A percentile compares a stretch with the other conserved stretches of the same genome.
phyloP scores from a whole-genome alignment of 1,140 invertebrate species.

The Lasioglossum albipes region DNA sequence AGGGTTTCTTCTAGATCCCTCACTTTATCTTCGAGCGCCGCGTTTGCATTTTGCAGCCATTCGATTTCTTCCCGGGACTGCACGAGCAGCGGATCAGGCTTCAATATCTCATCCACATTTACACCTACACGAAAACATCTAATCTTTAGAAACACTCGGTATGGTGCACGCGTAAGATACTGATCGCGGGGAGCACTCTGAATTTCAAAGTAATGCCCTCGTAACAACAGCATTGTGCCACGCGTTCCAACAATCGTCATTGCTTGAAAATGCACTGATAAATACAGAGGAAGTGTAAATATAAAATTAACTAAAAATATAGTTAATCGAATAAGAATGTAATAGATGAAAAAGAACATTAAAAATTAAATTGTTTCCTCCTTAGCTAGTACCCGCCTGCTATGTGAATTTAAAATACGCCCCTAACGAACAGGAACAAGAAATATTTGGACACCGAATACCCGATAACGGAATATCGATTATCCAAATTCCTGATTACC shows the following conservation, averaged over 20 bases:
- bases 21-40: slow-evolving; percentile 69
- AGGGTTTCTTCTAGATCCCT: slow-evolving; percentile 68
- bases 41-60: slow-evolving; percentile 66
- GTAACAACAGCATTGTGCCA: neutral
- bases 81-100: slow-evolving; percentile 69
- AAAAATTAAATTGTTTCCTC: no score
- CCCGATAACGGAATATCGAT: no score
- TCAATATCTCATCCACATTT: slow-evolving; percentile 61
- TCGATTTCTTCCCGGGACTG: slow-evolving; percentile 71
- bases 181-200: neutral
- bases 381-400: no score
- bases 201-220: slow-evolving; percentile 13
- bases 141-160: slow-evolving; percentile 41
- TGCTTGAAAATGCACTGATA: no score
- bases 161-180: neutral
- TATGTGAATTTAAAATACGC: no score
- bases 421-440: no score
- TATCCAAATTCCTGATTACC: no score
- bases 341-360: no score
- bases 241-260: neutral
- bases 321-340: no score
- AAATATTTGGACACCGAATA: no score
- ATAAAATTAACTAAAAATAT: no score
- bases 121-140: slow-evolving; percentile 62
- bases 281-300: no score